Evolutionary conservation across 2,113 vertebrate genomes (phyloP).

Genomic region (Oryzias javanicus): DNA sequence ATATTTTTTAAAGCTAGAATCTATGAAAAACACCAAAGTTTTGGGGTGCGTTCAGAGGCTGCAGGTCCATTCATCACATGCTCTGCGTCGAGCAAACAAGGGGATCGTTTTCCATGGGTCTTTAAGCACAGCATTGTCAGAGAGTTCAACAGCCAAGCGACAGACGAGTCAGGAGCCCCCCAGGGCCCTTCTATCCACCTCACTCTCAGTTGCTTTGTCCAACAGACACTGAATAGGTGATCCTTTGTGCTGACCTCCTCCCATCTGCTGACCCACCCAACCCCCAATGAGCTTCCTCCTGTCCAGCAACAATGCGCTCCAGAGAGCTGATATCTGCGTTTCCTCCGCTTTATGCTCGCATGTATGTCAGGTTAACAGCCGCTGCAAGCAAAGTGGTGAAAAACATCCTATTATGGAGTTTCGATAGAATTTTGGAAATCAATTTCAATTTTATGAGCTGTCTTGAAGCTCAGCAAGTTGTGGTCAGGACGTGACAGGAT

Average conservation of each 20-base stretch:
- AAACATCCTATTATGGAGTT: constrained; percentile 7
- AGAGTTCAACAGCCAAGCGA: constrained; percentile 74
- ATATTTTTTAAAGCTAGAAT: background rate
- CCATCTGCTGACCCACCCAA: constrained; percentile 76
- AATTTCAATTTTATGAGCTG: constrained; percentile 30
- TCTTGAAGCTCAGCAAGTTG: background rate
- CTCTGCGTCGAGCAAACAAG: constrained; percentile 62
- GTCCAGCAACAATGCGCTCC: constrained; percentile 65
- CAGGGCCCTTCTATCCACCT: constrained; percentile 68
- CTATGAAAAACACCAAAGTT: constrained; percentile 20
- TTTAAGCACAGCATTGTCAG: constrained; percentile 77
- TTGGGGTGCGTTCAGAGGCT: constrained; percentile 29
- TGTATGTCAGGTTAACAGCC: constrained; percentile 53
- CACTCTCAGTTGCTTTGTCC: constrained; percentile 72
- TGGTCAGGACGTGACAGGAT: background rate
- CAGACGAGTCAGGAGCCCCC: constrained; percentile 76
- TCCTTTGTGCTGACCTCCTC: constrained; percentile 78
- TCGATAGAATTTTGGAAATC: constrained; percentile 23
- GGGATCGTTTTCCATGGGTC: constrained; percentile 74
- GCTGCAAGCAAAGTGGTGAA: constrained; percentile 23
- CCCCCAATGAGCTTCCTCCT: constrained; percentile 66
- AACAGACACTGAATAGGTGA: constrained; percentile 80
- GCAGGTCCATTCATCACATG: constrained; percentile 56
- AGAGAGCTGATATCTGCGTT: constrained; percentile 63
- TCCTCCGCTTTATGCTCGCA: constrained; percentile 53